Conservation (phyloP, 2,113 vertebrate genomes). For the Apeltes quadracus region DNA sequence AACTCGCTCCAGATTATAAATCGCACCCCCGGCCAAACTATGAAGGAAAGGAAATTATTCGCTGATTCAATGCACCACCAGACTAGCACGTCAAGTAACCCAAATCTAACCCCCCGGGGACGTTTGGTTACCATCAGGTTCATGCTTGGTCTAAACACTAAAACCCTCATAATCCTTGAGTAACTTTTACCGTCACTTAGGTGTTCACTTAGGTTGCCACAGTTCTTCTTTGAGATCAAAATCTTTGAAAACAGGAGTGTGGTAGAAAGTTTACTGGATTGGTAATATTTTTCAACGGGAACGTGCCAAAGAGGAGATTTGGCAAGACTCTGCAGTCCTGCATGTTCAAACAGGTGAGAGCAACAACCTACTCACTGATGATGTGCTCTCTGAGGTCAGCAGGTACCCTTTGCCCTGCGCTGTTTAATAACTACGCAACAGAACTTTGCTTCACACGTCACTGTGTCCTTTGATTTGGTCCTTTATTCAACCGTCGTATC, state of each 20-base stretch:
- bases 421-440: neutral
- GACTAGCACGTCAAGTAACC: neutral
- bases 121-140: neutral
- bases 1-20: too few relatives aligned
- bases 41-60: neutral
- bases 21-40: too few relatives aligned
- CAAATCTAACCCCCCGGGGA: neutral
- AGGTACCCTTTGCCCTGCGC: neutral
- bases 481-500: neutral
- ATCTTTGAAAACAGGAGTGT: neutral
- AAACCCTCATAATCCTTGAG: neutral
- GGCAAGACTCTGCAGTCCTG: neutral
- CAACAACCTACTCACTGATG: neutral
- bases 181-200: neutral
- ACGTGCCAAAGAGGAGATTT: neutral
- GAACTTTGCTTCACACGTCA: neutral
- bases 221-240: neutral
- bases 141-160: neutral
- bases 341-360: neutral
- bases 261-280: neutral
- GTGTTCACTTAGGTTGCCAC: neutral
- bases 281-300: neutral
- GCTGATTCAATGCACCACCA: neutral
- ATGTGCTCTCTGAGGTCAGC: neutral
- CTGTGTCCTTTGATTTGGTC: neutral